Conservation (phyloP, 1,140 invertebrate genomes). For the Solenopsis invicta region DNA sequence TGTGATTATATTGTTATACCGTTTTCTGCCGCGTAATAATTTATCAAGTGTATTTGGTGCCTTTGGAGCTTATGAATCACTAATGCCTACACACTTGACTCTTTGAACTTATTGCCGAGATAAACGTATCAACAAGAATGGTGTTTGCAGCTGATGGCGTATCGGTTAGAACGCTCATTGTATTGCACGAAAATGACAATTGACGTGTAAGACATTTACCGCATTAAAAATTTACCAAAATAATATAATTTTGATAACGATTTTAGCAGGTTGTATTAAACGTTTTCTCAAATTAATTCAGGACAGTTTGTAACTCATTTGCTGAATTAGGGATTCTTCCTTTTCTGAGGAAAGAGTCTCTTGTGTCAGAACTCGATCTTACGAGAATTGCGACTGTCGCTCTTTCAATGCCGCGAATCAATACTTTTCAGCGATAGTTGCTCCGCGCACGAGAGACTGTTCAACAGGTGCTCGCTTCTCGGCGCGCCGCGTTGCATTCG, state of each 20-base stretch:
- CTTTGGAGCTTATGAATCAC: conserved; percentile 28
- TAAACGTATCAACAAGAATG: conserved; percentile 45
- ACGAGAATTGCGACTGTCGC: not conserved
- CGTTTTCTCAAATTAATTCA: not conserved
- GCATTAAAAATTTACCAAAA: not conserved
- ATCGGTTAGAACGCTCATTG: not conserved
- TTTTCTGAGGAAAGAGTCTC: not conserved
- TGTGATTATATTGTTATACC: not conserved
- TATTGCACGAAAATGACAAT: not conserved
- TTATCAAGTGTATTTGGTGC: conserved; percentile 16
- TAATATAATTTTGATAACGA: not conserved
- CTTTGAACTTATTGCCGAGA: conserved; percentile 59
- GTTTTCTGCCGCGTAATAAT: conserved; percentile 16
- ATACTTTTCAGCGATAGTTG: conserved; percentile 35
- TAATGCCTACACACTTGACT: conserved; percentile 68
- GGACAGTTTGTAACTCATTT: not conserved
- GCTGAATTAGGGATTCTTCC: not conserved
- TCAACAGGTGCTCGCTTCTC: conserved; percentile 73
- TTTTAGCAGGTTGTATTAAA: not conserved
- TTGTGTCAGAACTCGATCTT: not conserved
- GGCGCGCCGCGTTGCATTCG: conserved; percentile 9
- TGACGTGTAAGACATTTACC: no score
- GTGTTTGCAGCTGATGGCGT: not conserved
- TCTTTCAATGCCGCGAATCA: conserved; percentile 6
- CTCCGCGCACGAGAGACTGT: conserved; percentile 38